Evolutionary conservation across 2,797 vertebrate genomes (phyloP).

Genomic region (Aratinga solstitialis): DNA sequence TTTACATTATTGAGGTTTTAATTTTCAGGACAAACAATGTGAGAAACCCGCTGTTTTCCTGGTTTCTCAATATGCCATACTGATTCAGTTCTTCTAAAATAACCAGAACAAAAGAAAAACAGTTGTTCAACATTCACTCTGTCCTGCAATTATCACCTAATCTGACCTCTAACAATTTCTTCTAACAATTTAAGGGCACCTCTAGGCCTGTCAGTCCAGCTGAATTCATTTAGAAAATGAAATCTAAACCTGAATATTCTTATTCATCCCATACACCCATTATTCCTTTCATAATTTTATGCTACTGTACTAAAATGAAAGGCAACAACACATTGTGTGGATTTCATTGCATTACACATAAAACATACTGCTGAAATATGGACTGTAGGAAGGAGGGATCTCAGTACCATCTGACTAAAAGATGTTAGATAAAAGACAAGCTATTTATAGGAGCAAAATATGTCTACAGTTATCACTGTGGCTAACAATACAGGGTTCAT

Average conservation of each 20-base stretch:
- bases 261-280: background rate
- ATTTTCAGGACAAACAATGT: constrained; percentile 51
- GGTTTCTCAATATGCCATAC: background rate
- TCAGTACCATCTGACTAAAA: constrained; percentile 59
- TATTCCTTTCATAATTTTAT: constrained; percentile 29
- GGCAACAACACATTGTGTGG: constrained; percentile 6
- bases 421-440: constrained; percentile 63
- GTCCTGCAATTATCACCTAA: constrained; percentile 25
- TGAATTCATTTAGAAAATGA: constrained; percentile 23
- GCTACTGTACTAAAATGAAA: constrained; percentile 7
- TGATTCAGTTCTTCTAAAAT: constrained; percentile 1
- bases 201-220: constrained; percentile 16
- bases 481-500: constrained; percentile 2
- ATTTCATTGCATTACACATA: background rate
- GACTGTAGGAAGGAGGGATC: background rate
- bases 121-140: background rate
- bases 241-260: background rate
- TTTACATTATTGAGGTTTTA: background rate
- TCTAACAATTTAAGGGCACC: constrained; percentile 12
- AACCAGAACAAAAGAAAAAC: background rate
- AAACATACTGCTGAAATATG: constrained; percentile 6
- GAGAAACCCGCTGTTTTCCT: background rate
- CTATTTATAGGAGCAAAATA: constrained; percentile 59
- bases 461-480: background rate
- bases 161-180: constrained; percentile 14